Percentiles rank a stretch among this genome's conserved stretches.
Evolutionary conservation across 2,797 vertebrate genomes (phyloP).

Genomic region (Sebastes goodei): DNA sequence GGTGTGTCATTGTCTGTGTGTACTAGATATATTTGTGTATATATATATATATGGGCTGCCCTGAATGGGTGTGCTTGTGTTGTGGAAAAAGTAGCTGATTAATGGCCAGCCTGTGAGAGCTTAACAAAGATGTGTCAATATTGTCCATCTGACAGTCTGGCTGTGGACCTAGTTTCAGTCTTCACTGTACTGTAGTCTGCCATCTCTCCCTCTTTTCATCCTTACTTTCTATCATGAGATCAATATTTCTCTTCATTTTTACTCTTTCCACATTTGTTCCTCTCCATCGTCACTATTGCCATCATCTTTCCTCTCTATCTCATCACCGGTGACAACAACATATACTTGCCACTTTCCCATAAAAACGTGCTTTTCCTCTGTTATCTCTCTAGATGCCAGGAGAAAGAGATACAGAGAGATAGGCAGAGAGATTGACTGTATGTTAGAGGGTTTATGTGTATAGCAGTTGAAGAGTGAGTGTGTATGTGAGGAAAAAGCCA

Average conservation of each 20-base stretch:
- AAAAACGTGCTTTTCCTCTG: background rate
- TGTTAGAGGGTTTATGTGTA: conserved; percentile 27
- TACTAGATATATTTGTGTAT: background rate
- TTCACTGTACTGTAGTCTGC: conserved; percentile 4
- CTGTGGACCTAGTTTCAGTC: conserved; percentile 37
- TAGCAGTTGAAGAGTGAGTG: background rate
- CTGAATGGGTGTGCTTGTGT: conserved; percentile 30
- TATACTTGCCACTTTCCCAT: background rate
- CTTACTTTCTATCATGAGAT: background rate
- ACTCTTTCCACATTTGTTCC: conserved; percentile 1
- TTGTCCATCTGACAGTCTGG: conserved; percentile 63
- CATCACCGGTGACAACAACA: background rate
- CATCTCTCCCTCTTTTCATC: conserved; percentile 8
- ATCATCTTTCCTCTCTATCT: background rate
- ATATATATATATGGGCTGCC: too few species aligned
- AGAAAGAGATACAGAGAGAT: background rate
- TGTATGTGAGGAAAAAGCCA: conserved; percentile 32
- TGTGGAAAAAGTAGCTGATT: conserved; percentile 70
- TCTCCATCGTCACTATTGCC: background rate
- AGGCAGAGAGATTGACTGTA: background rate
- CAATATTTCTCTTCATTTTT: background rate
- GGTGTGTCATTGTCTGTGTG: conserved; percentile 5
- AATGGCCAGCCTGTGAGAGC: conserved; percentile 61
- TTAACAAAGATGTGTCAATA: conserved; percentile 73
- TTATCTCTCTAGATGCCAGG: background rate